Evolutionary conservation across 2,113 vertebrate genomes (phyloP).

Genomic region (Lasiurus cinereus): DNA sequence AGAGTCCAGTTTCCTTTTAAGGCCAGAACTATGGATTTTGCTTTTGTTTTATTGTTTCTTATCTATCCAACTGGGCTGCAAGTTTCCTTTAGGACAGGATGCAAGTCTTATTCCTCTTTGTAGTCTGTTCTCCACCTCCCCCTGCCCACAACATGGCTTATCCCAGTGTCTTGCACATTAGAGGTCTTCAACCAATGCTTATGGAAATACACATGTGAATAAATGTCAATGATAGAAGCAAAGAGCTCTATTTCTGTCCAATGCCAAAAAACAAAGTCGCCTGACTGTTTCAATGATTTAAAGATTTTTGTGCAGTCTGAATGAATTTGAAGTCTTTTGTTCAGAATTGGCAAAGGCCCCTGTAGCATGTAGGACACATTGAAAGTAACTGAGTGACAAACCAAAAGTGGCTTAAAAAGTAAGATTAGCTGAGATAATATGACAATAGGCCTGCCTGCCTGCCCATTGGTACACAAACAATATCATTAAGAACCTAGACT

Average conservation of each 20-base stretch:
- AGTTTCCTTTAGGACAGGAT: conserved; percentile 67
- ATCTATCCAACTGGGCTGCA: conserved; percentile 64
- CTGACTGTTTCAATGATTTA: not conserved
- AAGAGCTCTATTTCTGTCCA: not conserved
- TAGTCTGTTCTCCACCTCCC: not conserved
- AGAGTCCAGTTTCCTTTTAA: conserved; percentile 80
- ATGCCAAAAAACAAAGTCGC: conserved; percentile 28
- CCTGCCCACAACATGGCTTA: not conserved
- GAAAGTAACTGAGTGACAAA: conserved; percentile 56
- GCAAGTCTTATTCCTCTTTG: conserved; percentile 73
- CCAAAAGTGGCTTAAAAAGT: conserved; percentile 9
- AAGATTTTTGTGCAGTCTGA: conserved; percentile 46
- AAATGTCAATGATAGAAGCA: conserved; percentile 6
- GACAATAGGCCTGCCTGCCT: not conserved
- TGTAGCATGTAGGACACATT: conserved; percentile 6
- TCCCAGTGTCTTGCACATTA: not conserved
- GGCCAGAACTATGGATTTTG: conserved; percentile 75
- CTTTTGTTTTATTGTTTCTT: conserved; percentile 77
- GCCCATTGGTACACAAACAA: not conserved
- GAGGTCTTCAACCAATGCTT: conserved; percentile 16
- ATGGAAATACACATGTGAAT: conserved; percentile 16
- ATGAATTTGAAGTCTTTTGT: conserved; percentile 30
- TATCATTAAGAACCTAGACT: not conserved
- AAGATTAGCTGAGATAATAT: not conserved
- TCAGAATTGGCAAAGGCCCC: conserved; percentile 12